These are phyloP conservation scores for Leuciscus waleckii DNA, from an alignment of 2,797 vertebrate genomes.

Conservation along the genomic window DNA sequence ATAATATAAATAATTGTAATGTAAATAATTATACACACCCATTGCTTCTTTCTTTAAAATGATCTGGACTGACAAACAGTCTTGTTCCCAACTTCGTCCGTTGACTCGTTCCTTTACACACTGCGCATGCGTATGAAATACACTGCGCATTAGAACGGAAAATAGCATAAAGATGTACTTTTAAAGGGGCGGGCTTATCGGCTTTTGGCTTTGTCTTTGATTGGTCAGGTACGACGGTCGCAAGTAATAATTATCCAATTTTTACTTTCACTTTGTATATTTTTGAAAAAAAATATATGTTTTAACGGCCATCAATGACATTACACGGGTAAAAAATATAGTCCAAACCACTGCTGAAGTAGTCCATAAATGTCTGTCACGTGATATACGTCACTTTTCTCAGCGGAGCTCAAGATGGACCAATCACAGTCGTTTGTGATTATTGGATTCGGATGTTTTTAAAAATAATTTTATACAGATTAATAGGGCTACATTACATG, in stretches of 20 bases:
- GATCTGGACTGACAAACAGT: not conserved
- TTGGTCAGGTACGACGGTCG: not conserved
- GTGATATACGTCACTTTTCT: not conserved
- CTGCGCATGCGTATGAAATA: constrained; percentile 16
- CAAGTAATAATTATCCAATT: not conserved
- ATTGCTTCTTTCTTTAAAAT: constrained; percentile 22
- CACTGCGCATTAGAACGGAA: not conserved
- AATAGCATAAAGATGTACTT: not conserved
- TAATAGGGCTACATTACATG: not conserved
- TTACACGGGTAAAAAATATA: not conserved
- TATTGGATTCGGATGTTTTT: not conserved
- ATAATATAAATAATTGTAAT: not conserved
- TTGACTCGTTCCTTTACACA: not conserved
- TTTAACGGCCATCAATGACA: not conserved
- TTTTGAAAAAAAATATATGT: not conserved
- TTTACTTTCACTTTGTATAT: not conserved
- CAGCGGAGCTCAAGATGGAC: not conserved
- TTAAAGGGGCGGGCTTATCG: not conserved
- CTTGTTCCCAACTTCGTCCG: constrained; percentile 21
- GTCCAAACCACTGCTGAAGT: not conserved
- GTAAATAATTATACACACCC: constrained; percentile 25
- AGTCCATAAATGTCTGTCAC: too few species aligned
- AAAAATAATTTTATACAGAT: not conserved
- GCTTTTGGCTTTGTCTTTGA: not conserved
- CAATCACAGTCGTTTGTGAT: not conserved